phyloP scores from a whole-genome alignment of 2,888 invertebrate genomes.

The Schizaphis graminum region DNA sequence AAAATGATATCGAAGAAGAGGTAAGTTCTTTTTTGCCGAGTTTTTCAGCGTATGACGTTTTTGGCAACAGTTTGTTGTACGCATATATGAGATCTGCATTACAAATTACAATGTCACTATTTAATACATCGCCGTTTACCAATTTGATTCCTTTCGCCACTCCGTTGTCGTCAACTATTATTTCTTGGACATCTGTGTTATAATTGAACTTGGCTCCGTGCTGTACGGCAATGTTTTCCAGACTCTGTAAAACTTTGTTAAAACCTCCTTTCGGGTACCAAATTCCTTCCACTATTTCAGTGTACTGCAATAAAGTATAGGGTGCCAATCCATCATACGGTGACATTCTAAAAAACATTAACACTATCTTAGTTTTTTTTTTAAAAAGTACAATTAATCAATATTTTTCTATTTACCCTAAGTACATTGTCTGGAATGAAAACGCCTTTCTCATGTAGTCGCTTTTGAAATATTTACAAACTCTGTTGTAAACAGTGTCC shows the following conservation, averaged over 20 bases:
- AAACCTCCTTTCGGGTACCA: constrained; percentile 63
- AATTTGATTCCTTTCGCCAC: constrained; percentile 48
- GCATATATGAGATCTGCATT: constrained; percentile 62
- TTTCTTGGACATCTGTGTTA: constrained; percentile 39
- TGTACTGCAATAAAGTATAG: constrained; percentile 51
- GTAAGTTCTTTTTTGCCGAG: constrained; percentile 40
- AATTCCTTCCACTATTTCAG: constrained; percentile 51
- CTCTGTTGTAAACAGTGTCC: constrained; percentile 57
- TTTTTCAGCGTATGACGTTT: constrained; percentile 32
- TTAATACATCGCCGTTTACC: not conserved
- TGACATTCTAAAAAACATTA: constrained; percentile 51
- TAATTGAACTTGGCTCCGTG: constrained; percentile 53
- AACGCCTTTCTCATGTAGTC: constrained; percentile 60
- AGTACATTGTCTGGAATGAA: constrained; percentile 59
- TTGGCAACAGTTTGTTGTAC: constrained; percentile 55
- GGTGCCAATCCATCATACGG: constrained; percentile 53
- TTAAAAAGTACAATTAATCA: not conserved
- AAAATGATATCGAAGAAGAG: constrained; percentile 57
- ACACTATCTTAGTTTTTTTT: not conserved
- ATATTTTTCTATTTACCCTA: constrained; percentile 42
- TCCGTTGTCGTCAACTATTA: constrained; percentile 32
- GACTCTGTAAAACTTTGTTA: constrained; percentile 38
- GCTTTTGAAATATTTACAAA: constrained; percentile 58
- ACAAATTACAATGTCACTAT: constrained; percentile 55
- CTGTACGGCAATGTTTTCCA: constrained; percentile 33